Evolutionary conservation across 2,113 vertebrate species (phyloP), one percentile per base, ranked within the genome.

Genomic region (Brachyhypopomus occidentalis): DNA sequence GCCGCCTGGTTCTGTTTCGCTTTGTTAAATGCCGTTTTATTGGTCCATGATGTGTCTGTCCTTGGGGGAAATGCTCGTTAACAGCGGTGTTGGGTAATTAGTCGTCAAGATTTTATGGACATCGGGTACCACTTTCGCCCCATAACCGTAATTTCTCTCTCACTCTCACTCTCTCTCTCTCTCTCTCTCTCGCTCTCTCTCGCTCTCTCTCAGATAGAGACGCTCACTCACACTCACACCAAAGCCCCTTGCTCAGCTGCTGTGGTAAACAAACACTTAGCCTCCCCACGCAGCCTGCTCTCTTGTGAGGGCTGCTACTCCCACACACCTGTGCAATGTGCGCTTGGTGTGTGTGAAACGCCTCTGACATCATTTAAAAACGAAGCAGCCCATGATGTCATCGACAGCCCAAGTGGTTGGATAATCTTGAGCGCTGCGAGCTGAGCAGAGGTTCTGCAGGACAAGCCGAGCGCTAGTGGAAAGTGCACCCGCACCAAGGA

Each of bases 31-130:
- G 80, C 81, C 64, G 64, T 80, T 89, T 90, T 85, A 89, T 84
- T 81, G 78, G 81, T 77, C 85, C 79, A 30, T 81, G 83, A 85
- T 87, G 83, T 86, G 87, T 85, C 78, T 88, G 75, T 89, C 89
- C 85, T 80, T 76, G 62, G 87, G 89, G 81, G 60, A 89, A 86
- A 89, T 78, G 72, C 82, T 86, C 72, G 84, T 89, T 90, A 89
- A 88, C 78, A 80, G 75, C 20, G 85, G 45, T 88, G 89, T 86
- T 82, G 67, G 79, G 80, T 89, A 92, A 89, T 90, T 91, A 88
- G 89, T 90, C 83, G 75, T 83, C 74, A 75, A 27, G 36, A 48
- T 85, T 88, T 89, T 85, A 87, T 86, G 73, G 81, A 85, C 83
- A 83, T 83, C 66, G 66, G 80, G 41, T 75, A 60, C 75, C 70